phyloP scores from a whole-genome alignment of 1,140 invertebrate species.

The Pomacea maculata region DNA sequence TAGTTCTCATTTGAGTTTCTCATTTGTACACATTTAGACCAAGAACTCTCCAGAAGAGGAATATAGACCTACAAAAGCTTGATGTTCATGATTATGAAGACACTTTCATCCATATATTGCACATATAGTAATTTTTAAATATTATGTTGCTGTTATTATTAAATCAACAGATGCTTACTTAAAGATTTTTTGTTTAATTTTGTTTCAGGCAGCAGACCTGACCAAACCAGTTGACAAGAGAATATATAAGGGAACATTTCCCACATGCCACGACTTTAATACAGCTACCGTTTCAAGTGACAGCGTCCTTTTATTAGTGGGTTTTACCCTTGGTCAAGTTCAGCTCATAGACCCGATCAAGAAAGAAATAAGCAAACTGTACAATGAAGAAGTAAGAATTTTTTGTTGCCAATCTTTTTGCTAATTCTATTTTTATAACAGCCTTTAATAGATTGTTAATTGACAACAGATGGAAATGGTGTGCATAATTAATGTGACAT shows the following conservation, averaged over 20 bases:
- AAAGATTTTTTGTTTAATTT: constrained; percentile 41
- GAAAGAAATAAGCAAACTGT: constrained; percentile 93
- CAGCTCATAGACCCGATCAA: constrained; percentile 97
- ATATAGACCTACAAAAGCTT: too few relatives aligned
- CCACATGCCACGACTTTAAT: constrained; percentile 99
- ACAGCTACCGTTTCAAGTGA: constrained; percentile 81
- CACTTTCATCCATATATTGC: too few relatives aligned
- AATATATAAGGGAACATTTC: constrained; percentile 98
- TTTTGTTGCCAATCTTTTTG: background rate
- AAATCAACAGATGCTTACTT: background rate
- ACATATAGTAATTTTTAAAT: too few relatives aligned
- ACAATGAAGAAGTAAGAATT: constrained; percentile 92
- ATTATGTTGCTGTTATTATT: too few relatives aligned
- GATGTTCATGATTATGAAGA: too few relatives aligned
- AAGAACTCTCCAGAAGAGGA: too few relatives aligned
- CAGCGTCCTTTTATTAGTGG: constrained; percentile 85
- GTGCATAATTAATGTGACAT: too few relatives aligned
- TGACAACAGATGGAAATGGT: too few relatives aligned
- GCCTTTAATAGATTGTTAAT: too few relatives aligned
- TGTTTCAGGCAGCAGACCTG: constrained; percentile 85
- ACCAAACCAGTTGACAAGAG: constrained; percentile 97
- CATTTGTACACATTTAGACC: too few relatives aligned
- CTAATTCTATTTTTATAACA: background rate
- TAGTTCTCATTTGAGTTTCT: too few relatives aligned
- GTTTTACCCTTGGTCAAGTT: constrained; percentile 96